A percentile compares a stretch with the other conserved stretches of the same genome.
Evolutionary conservation across 2,797 vertebrate genomes (phyloP).

Genomic region (Gymnoscopelus braueri): DNA sequence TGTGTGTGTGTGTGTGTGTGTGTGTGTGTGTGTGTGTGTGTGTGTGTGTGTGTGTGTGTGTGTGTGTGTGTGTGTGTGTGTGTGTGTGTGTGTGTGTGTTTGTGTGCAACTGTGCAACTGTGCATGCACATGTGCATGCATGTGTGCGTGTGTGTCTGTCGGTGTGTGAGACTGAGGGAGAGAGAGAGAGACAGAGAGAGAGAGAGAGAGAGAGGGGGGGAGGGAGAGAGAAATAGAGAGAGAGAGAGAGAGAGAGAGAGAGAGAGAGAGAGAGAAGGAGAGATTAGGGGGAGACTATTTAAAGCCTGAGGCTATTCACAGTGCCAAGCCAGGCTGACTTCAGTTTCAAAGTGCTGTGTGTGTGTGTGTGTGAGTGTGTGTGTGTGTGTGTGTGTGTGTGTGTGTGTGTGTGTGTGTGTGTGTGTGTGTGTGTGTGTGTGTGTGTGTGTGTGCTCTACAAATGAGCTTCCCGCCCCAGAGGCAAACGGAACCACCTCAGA

Average conservation of each 20-base stretch:
- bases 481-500: conserved; percentile 53
- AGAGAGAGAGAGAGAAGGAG: no score
- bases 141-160: conserved; percentile 5
- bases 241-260: no score
- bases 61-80: neutral
- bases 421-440: no score
- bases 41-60: conserved; percentile 13
- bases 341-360: conserved; percentile 46
- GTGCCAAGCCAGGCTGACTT: conserved; percentile 42
- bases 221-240: no score
- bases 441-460: conserved; percentile 29
- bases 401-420: no score
- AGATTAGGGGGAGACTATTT: conserved; percentile 18
- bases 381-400: conserved; percentile 11
- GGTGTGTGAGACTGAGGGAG: conserved; percentile 29
- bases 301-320: conserved; percentile 52
- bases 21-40: neutral
- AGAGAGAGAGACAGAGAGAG: neutral
- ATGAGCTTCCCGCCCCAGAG: conserved; percentile 58
- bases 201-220: no score
- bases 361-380: conserved; percentile 24
- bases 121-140: neutral
- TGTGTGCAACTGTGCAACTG: no score
- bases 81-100: conserved; percentile 9
- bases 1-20: neutral